Evolutionary conservation across 2,888 invertebrate species (phyloP).

Genomic region (Griposia aprilina): DNA sequence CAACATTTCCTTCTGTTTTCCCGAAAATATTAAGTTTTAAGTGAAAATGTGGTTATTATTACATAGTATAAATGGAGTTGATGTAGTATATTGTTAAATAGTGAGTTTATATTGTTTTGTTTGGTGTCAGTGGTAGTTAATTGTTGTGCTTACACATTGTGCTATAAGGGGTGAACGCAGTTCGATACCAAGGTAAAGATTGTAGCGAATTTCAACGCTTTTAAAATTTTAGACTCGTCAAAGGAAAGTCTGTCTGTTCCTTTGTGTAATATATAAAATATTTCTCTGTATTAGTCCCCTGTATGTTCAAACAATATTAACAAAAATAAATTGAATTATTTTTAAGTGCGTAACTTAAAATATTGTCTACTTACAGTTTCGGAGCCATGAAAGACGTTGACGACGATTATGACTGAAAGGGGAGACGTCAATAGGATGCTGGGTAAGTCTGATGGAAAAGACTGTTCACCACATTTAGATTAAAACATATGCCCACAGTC

Average conservation of each 20-base stretch:
- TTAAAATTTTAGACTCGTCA: neutral
- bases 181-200: constrained; percentile 77
- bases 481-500: constrained; percentile 2
- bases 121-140: constrained; percentile 81
- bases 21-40: constrained; percentile 73
- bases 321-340: constrained; percentile 10
- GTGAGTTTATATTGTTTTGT: constrained; percentile 74
- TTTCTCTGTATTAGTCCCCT: neutral
- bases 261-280: neutral
- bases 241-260: neutral
- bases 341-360: constrained; percentile 10
- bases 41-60: constrained; percentile 77
- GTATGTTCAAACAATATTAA: neutral
- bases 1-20: constrained; percentile 78
- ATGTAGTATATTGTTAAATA: constrained; percentile 68
- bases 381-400: constrained; percentile 84
- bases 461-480: constrained; percentile 61
- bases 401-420: constrained; percentile 88
- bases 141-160: constrained; percentile 78
- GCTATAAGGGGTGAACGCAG: constrained; percentile 70
- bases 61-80: constrained; percentile 64
- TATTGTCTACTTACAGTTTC: constrained; percentile 71
- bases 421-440: constrained; percentile 87
- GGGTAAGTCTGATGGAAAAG: constrained; percentile 80
- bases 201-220: constrained; percentile 37